Evolutionary conservation across 2,888 invertebrate genomes (phyloP), one percentile per base, ranked within the genome.

Genomic region (Yponomeuta evonymella): DNA sequence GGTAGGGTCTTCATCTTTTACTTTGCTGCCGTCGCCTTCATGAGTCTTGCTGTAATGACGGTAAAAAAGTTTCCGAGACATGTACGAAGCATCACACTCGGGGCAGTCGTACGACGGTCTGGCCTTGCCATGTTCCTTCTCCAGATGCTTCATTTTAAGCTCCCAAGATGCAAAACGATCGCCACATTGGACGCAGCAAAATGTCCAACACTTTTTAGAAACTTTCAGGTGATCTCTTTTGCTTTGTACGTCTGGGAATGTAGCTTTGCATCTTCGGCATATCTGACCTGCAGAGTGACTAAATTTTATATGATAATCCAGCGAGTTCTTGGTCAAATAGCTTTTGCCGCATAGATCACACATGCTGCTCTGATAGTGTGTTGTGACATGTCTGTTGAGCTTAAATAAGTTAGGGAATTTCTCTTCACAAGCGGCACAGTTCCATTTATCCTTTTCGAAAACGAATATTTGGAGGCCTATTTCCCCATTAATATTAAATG

Each of bases 161-260:
- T 90, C 89, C 87, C 87, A 90, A 1, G 89, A 88, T 58, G 81
- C 76, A 72, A 91, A 91, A 70, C 89, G 79, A 6, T 89, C 88
- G 0, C 84, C 83, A 71, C 91, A 91, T 12, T 79, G 73, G 0
- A 83, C 72, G 67, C 91, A 91, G 12, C 80, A 82, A 70, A 86
- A 89, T 0, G 83, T 75, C 82, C 86, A 86, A 73, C 91, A 91
- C 2, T 76, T 72, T 69, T 83, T 83, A 0, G 89, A 85, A 2
- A 64, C 67, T 70, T 77, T 84, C 1, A 83, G 70, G 70, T 91
- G 91, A 9, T 81, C 79, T 43, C 75, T 84, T 74, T 83, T 89
- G 66, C 80, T 75, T 43, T 85, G 83, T 73, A 2, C 0, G 82
- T 81, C 0, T 84, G 75, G 69, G 89, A 91, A 63, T 84, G 82